Conservation (phyloP, 64 coral and sea anemone species). For the Hydrozoanthus tunicans region DNA sequence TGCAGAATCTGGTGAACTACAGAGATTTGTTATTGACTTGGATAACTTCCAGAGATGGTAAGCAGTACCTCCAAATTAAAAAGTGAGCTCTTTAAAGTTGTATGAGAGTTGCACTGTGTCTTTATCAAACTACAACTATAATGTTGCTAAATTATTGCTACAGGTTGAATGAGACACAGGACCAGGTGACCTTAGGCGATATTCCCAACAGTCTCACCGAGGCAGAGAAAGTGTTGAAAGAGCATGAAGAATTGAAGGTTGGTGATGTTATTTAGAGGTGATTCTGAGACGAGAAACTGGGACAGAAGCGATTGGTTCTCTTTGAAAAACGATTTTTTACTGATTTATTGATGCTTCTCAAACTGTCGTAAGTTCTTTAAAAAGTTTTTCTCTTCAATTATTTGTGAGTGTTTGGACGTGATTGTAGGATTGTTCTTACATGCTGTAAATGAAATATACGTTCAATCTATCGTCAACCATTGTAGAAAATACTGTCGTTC, state of each 20-base stretch:
- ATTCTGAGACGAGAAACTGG: not conserved
- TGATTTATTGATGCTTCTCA: too few relatives aligned
- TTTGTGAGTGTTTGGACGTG: too few relatives aligned
- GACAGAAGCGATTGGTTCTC: not conserved
- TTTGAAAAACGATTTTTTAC: too few relatives aligned
- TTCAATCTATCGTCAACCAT: too few relatives aligned
- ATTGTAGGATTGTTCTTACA: too few relatives aligned
- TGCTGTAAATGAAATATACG: too few relatives aligned
- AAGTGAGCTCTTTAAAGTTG: too few relatives aligned
- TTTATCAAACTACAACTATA: not conserved
- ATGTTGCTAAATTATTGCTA: not conserved
- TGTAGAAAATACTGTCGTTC: too few relatives aligned
- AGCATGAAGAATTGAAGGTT: conserved; percentile 97
- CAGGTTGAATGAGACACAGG: conserved; percentile 90
- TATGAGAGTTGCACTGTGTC: too few relatives aligned
- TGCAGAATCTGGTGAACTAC: conserved; percentile 95
- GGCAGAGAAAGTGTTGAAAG: conserved; percentile 92
- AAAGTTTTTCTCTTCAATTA: too few relatives aligned
- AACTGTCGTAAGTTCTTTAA: too few relatives aligned
- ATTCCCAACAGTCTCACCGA: conserved; percentile 87
- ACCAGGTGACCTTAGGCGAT: conserved; percentile 86
- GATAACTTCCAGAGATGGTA: conserved; percentile 93
- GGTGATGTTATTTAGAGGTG: not conserved
- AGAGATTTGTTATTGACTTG: conserved; percentile 96
- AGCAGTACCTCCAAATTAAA: not conserved